A percentile compares a stretch with the other conserved stretches of the same genome.
Conservation (phyloP, 2,113 vertebrate species). For the Crotalus viridis region DNA sequence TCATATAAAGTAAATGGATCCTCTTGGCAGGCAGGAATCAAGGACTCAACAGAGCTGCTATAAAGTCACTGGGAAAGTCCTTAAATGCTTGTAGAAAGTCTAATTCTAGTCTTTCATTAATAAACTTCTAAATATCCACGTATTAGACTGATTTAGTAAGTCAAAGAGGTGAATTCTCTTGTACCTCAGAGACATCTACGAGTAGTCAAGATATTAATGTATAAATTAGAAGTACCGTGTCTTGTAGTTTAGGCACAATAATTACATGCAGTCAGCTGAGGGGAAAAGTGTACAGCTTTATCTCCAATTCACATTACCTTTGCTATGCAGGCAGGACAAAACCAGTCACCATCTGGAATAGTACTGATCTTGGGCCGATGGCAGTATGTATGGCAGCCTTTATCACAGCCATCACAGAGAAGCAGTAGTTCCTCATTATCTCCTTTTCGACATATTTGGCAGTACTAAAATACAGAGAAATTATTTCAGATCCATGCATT, state of each 20-base stretch:
- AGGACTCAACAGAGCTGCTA: background rate
- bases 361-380: slow-evolving; percentile 95
- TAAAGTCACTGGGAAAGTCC: background rate
- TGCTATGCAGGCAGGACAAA: slow-evolving; percentile 96
- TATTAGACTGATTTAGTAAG: background rate
- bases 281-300: background rate
- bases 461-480: slow-evolving; percentile 83
- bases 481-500: slow-evolving; percentile 21
- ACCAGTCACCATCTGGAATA: slow-evolving; percentile 98
- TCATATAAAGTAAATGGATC: background rate
- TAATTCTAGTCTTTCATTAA: background rate
- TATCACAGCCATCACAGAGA: slow-evolving; percentile 96
- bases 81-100: background rate
- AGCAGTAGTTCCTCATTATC: slow-evolving; percentile 97
- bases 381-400: slow-evolving; percentile 98
- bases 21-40: background rate
- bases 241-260: background rate
- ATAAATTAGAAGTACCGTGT: background rate
- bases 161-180: background rate
- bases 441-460: slow-evolving; percentile 96
- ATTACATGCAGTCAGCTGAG: background rate
- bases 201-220: background rate
- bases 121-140: background rate
- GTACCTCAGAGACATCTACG: background rate
- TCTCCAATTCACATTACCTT: slow-evolving; percentile 77